Base-by-base conservation (phyloP, 2,888 invertebrate species). In the Atrina japonica region DNA sequence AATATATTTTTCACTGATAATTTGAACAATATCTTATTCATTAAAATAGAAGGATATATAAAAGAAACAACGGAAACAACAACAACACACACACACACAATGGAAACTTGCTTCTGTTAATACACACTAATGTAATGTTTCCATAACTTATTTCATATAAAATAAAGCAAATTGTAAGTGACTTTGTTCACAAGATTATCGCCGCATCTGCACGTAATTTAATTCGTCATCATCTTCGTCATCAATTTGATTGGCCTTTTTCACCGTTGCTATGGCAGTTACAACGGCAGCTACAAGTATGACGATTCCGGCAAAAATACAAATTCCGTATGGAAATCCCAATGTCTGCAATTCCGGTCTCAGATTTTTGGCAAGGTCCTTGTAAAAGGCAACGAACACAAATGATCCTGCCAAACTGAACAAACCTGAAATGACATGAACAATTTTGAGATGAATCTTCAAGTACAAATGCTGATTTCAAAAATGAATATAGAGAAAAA, bases 241-340 rank as follows among this genome's bases (percentile, higher is more conserved):
- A 29, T 53, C 67, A 18, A 40, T 43, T 16, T 67, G 67, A 23
- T 52, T 53, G 21, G 60, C 71, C 16, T 66, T 67, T 49, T 72
- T 72, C 6, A 67, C 63, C 1, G 71, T 72, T 45, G 71, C 71
- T n/a, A 72, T 47, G 14, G 63, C 71, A 21, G 71, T 72, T 25
- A 72, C 45, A 14, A 59, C 67, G n/a, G 66, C 52, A 11, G 71
- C 66, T 16, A 40, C 52, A 30, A 72, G 27, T 16, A 56, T 41
- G 18, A 72, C 14, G 49, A 72, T 45, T 59, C 71, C 71, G 18
- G 71, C 58, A 1, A 58, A 43, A 41, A 72, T 72, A 47, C 67
- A 67, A 27, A 72, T 53, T 50, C 61, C 63, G 49, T 61, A 60
- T 0, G 63, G 66, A 18, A 66, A 56, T 27, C 47, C 63, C 3